phyloP scores from a whole-genome alignment of 1,140 invertebrate species.

The Apis dorsata region DNA sequence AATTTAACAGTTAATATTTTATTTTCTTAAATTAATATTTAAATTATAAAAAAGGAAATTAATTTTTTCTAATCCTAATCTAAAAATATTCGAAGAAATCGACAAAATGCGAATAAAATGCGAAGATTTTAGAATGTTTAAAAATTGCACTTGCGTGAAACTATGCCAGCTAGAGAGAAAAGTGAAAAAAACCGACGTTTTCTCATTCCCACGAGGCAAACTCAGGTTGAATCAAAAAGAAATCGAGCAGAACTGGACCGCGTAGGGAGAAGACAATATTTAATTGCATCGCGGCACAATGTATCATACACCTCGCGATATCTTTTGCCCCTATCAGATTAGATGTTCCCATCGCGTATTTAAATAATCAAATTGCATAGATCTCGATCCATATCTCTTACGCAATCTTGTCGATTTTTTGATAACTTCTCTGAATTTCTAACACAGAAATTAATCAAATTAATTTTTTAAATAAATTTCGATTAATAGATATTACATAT shows the following conservation, averaged over 20 bases:
- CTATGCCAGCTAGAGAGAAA: neutral
- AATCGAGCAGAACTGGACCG: slow-evolving; percentile 40
- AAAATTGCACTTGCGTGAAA: neutral
- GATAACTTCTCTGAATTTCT: neutral
- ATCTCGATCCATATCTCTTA: neutral
- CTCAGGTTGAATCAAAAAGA: slow-evolving; percentile 12
- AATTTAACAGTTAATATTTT: too few species aligned
- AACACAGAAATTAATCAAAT: too few species aligned
- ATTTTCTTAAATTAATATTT: too few species aligned
- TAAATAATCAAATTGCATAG: slow-evolving; percentile 24
- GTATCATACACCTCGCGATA: slow-evolving; percentile 18
- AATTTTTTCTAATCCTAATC: too few species aligned
- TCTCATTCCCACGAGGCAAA: slow-evolving; percentile 28
- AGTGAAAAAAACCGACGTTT: slow-evolving; percentile 18
- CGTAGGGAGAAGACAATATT: slow-evolving; percentile 18
- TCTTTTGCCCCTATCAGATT: slow-evolving; percentile 23
- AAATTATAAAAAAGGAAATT: too few species aligned
- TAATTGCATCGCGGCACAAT: slow-evolving; percentile 35
- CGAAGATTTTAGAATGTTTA: neutral
- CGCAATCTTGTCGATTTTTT: slow-evolving; percentile 1
- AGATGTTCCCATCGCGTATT: slow-evolving; percentile 40
- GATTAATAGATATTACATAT: too few species aligned
- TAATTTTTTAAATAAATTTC: too few species aligned
- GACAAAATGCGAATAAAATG: neutral
- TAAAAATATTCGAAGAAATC: too few species aligned